phyloP scores from a whole-genome alignment of 2,888 invertebrate genomes.

The Sphecodes monilicornis region DNA sequence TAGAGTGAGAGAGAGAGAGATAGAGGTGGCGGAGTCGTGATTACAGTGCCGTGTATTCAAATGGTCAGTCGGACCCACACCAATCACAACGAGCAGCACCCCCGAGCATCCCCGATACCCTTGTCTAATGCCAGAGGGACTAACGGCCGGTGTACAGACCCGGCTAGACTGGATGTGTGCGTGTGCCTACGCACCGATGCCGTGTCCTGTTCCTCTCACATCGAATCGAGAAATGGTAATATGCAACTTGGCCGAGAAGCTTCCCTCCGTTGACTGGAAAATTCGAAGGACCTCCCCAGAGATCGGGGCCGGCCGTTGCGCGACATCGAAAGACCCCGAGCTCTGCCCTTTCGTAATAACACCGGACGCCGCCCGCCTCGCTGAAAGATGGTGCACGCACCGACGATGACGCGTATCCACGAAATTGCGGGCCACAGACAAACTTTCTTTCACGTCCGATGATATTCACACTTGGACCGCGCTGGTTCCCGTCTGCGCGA shows the following conservation, averaged over 20 bases:
- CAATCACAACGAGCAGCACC: conserved; percentile 81
- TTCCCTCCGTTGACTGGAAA: conserved; percentile 78
- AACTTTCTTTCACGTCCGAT: neutral
- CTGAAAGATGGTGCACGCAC: conserved; percentile 39
- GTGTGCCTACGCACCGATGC: conserved; percentile 52
- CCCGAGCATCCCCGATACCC: conserved; percentile 77
- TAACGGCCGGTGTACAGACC: conserved; percentile 66
- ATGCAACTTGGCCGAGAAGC: conserved; percentile 76
- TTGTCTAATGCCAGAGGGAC: conserved; percentile 78
- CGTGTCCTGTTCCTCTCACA: conserved; percentile 66
- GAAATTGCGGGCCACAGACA: conserved; percentile 23
- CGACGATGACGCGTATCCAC: conserved; percentile 33
- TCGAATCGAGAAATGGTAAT: conserved; percentile 79
- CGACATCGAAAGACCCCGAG: conserved; percentile 71
- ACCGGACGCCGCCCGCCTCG: conserved; percentile 17
- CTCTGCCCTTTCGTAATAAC: conserved; percentile 69
- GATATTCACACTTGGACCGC: neutral
- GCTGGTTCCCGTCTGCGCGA: neutral
- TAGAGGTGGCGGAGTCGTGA: conserved; percentile 78
- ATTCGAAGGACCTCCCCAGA: conserved; percentile 79
- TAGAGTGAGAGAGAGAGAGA: conserved; percentile 47
- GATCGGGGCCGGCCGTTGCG: conserved; percentile 68
- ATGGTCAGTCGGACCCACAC: conserved; percentile 83
- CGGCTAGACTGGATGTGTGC: conserved; percentile 24
- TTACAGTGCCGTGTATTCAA: conserved; percentile 84